These are phyloP conservation scores for Ips typographus DNA, from an alignment of 1,140 invertebrate species.

Conservation along the genomic window DNA sequence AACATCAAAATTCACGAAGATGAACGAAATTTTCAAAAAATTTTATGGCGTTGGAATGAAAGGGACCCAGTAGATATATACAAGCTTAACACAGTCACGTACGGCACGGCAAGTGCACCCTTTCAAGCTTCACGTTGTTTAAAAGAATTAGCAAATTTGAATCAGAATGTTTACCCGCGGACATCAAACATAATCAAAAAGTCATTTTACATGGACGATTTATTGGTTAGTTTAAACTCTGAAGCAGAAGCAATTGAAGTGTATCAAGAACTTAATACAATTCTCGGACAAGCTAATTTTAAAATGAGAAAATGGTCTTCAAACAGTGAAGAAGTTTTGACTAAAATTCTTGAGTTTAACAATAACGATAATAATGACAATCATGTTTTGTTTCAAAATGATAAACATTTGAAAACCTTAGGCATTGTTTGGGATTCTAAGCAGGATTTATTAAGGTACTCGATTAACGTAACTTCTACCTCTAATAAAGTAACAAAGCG, in stretches of 20 bases:
- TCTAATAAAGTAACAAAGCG: too few relatives aligned
- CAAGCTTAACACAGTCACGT: slow-evolving; percentile 46
- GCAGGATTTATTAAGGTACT: too few relatives aligned
- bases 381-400: background rate
- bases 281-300: background rate
- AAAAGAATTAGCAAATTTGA: slow-evolving; percentile 44
- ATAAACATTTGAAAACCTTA: background rate
- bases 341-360: background rate
- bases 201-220: slow-evolving; percentile 55
- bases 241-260: background rate
- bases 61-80: slow-evolving; percentile 37
- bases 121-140: slow-evolving; percentile 44
- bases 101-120: slow-evolving; percentile 46
- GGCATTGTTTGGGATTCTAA: background rate
- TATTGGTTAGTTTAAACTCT: slow-evolving; percentile 35
- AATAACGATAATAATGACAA: background rate
- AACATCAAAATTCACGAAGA: slow-evolving; percentile 47
- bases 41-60: slow-evolving; percentile 46
- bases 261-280: background rate
- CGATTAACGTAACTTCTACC: too few relatives aligned
- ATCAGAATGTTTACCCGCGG: slow-evolving; percentile 40
- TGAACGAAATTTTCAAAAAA: slow-evolving; percentile 47
- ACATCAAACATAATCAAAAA: slow-evolving; percentile 40
- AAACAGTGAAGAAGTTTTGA: background rate
- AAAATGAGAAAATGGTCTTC: slow-evolving; percentile 9